Percentiles rank a stretch among this genome's conserved stretches.
These are phyloP conservation scores for Terrapene triunguis DNA, from an alignment of 2,113 vertebrate genomes.

Conservation along the genomic window DNA sequence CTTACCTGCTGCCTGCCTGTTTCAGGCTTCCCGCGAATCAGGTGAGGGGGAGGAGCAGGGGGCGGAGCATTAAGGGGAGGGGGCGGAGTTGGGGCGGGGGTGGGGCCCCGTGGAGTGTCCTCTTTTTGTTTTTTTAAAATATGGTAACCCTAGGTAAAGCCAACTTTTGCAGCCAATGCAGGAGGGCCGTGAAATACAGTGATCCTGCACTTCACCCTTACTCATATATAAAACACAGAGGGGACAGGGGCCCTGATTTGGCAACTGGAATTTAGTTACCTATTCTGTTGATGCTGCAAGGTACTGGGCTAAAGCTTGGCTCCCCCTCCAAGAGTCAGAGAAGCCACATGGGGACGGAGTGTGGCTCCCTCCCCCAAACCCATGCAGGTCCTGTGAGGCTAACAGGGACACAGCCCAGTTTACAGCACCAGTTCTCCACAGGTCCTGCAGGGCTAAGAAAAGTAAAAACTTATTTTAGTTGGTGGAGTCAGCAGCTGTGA, in stretches of 20 bases:
- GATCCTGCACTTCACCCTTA: background rate
- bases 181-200: background rate
- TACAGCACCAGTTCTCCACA: rapidly evolving
- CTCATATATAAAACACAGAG: background rate
- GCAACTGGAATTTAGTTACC: conserved; percentile 12
- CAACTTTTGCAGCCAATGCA: background rate
- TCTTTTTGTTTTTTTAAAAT: too few species aligned
- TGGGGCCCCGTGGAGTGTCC: too few species aligned
- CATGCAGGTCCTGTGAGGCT: background rate
- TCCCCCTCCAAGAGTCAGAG: background rate
- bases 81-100: too few species aligned
- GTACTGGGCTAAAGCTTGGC: background rate
- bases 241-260: background rate
- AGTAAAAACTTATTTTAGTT: background rate
- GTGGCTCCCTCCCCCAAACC: background rate
- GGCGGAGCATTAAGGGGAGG: too few species aligned
- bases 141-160: background rate
- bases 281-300: background rate
- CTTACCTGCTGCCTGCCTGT: too few species aligned
- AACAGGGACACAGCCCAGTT: background rate
- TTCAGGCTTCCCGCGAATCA: too few species aligned
- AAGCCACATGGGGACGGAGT: background rate
- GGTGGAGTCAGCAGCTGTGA: background rate
- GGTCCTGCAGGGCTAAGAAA: background rate
- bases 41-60: too few species aligned